Evolutionary conservation across 2,113 vertebrate species (phyloP).

Genomic region (Tympanuchus pallidicinctus): DNA sequence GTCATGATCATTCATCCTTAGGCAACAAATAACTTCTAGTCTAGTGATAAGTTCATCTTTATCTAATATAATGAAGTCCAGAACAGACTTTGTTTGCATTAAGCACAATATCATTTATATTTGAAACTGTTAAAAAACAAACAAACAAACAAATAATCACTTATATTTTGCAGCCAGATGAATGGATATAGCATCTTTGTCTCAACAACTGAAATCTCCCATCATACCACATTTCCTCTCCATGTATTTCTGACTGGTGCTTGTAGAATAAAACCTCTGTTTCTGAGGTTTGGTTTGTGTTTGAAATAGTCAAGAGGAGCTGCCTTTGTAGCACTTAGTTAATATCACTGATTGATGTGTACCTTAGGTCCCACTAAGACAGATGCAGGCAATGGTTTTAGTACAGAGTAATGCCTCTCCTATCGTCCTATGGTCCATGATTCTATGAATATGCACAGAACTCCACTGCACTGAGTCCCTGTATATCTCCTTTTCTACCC

Average conservation of each 20-base stretch:
- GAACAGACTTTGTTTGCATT: background rate
- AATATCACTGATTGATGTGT: background rate
- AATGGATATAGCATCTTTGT: background rate
- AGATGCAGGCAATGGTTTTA: background rate
- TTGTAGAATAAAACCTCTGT: background rate
- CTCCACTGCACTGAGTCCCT: background rate
- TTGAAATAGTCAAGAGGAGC: background rate
- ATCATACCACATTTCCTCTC: fast-evolving
- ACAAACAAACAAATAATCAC: background rate
- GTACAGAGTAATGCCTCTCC: background rate
- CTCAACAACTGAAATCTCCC: background rate
- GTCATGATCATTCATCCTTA: constrained; percentile 6
- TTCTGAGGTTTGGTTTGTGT: background rate
- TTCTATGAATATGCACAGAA: background rate
- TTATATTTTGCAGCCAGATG: background rate
- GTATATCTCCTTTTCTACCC: background rate
- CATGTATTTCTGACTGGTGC: background rate
- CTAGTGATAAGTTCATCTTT: constrained; percentile 22
- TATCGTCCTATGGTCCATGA: background rate
- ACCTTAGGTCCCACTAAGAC: background rate
- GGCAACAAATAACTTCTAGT: background rate
- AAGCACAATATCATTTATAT: background rate
- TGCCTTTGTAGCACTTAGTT: background rate
- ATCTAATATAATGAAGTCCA: background rate
- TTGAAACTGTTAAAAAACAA: background rate